phyloP scores from a whole-genome alignment of 1,140 invertebrate genomes.

The Pseudomyrmex cubaensis region DNA sequence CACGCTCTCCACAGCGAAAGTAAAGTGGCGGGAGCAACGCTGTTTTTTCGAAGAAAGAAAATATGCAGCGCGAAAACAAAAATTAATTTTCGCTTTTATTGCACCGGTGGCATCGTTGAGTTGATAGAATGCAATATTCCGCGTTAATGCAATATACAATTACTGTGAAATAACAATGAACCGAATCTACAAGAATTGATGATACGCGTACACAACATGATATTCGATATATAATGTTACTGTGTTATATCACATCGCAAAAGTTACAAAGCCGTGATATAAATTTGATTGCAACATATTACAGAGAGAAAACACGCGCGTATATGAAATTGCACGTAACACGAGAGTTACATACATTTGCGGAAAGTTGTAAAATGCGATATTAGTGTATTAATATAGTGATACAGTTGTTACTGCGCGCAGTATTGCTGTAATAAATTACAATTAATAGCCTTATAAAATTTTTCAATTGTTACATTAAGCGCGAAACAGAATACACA shows the following conservation, averaged over 20 bases:
- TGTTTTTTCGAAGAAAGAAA: too few relatives aligned
- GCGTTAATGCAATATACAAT: too few relatives aligned
- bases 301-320: too few relatives aligned
- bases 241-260: not conserved
- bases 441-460: not conserved
- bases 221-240: conserved; percentile 15
- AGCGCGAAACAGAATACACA: not conserved
- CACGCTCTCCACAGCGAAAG: too few relatives aligned
- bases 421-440: not conserved
- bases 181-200: conserved; percentile 21
- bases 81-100: too few relatives aligned
- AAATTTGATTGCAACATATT: not conserved
- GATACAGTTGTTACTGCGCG: not conserved
- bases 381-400: not conserved
- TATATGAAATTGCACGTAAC: too few relatives aligned
- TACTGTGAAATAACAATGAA: too few relatives aligned
- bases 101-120: too few relatives aligned
- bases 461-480: not conserved
- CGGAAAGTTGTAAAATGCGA: conserved; percentile 6
- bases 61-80: too few relatives aligned
- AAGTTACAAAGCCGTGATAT: not conserved
- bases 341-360: not conserved
- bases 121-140: too few relatives aligned
- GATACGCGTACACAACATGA: not conserved
- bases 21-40: too few relatives aligned